Base-by-base conservation (phyloP, 2,888 invertebrate species). In the Ennomos fuscantarius region DNA sequence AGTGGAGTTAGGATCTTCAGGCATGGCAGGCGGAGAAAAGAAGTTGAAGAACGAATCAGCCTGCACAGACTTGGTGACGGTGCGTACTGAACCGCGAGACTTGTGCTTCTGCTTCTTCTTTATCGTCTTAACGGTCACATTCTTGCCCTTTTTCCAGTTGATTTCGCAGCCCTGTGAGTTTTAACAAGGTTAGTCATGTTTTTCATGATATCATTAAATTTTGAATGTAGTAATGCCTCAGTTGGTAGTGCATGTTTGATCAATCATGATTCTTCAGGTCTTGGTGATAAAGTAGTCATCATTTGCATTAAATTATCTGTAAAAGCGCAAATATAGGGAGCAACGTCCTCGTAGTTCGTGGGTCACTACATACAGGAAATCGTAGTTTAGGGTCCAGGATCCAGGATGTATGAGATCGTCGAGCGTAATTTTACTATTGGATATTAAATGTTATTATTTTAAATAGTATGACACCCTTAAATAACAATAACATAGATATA, bases 11-110 rank as follows among this genome's bases (percentile, higher is more conserved):
- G 95, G 94, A 84, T 96, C 97, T 62, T 97, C 97, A 37, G 97
- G 96, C 87, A 97, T 96, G 65, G 85, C 92, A 36, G 99, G 99
- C 44, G 99, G 99, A 70, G 94, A 95, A 92, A 99, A 99, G 94
- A 99, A 99, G 92, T 99, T 99, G 93, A 99, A 99, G 94, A 99
- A 99, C 0, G 99, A 99, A 87, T 99, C 99, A 55, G 97, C 98
- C 79, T 97, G 97, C 68, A 99, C 97, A 51, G 97, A 96, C 93
- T 98, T 99, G 48, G 97, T 97, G 67, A 99, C 96, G n/a, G 97
- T 98, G 76, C 99, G 95, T 59, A 97, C 96, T 0, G 97, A 96
- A 47, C 98, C 98, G 64, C 97, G 95, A 41, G 97, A 97, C 95
- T 99, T 99, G 88, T 99, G 99, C 89, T 99, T 99, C 92, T 99